Conservation (phyloP, 2,113 vertebrate genomes). For the Oxyura jamaicensis region DNA sequence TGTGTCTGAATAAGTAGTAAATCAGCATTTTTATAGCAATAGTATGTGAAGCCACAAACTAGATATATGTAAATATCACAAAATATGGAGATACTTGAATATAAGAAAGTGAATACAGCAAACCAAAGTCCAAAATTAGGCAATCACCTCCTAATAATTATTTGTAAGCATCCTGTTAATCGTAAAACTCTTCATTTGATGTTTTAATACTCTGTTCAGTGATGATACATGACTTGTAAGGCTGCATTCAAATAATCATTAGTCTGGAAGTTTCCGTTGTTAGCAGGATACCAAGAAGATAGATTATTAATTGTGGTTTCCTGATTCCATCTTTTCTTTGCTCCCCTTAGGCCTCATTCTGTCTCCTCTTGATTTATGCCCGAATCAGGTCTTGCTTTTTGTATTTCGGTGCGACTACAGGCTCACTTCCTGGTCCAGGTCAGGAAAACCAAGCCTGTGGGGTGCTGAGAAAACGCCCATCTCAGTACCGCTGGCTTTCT, state of each 20-base stretch:
- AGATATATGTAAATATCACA: conserved; percentile 2
- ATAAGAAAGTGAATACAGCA: conserved; percentile 15
- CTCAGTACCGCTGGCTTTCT: neutral
- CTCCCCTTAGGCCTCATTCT: neutral
- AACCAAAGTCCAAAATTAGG: neutral
- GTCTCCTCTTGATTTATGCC: conserved; percentile 51
- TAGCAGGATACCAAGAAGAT: conserved; percentile 15
- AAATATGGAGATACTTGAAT: neutral
- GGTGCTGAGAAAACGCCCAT: neutral
- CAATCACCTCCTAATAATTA: conserved; percentile 33
- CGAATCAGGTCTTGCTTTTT: neutral
- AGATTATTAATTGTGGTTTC: conserved; percentile 45
- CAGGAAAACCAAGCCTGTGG: neutral
- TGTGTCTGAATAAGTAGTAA: conserved; percentile 1
- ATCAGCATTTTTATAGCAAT: neutral
- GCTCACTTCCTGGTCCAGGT: neutral
- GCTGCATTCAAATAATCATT: conserved; percentile 35
- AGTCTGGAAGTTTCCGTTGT: conserved; percentile 16
- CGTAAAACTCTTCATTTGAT: neutral
- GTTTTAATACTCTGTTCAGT: neutral
- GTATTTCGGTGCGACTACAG: neutral
- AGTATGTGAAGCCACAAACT: neutral
- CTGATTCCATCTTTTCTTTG: conserved; percentile 38
- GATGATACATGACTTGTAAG: neutral
- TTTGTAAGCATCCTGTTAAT: conserved; percentile 37